These are phyloP conservation scores for Gordius sp. DNA, from an alignment of 2,888 invertebrate species.

Conservation along the genomic window DNA sequence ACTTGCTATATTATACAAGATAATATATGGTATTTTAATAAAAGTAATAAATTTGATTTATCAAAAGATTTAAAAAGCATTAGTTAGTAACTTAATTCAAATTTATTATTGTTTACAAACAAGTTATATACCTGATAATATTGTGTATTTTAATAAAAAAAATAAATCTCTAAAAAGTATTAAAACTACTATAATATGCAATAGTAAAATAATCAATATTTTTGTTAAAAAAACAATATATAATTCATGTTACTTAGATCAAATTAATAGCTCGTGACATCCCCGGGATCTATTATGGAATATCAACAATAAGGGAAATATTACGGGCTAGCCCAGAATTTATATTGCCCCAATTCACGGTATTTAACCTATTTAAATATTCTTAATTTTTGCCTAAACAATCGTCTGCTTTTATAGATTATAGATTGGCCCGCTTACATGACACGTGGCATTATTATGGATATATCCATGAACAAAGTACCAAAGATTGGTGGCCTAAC, in stretches of 20 bases:
- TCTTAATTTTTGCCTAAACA: too few relatives aligned
- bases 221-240: neutral
- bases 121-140: neutral
- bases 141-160: neutral
- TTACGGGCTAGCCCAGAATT: neutral
- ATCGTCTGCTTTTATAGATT: neutral
- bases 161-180: neutral
- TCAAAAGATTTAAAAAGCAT: too few relatives aligned
- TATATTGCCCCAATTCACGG: neutral
- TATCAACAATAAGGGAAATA: neutral
- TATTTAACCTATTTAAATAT: neutral
- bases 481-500: neutral
- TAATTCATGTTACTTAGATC: neutral
- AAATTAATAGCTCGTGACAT: neutral
- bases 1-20: too few relatives aligned
- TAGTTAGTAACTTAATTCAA: too few relatives aligned
- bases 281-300: neutral
- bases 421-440: constrained; percentile 6
- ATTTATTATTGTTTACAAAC: too few relatives aligned
- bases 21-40: neutral
- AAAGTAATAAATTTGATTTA: neutral
- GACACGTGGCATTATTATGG: neutral
- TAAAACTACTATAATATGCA: too few relatives aligned
- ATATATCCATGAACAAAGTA: neutral
- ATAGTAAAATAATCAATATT: too few relatives aligned